Percentiles rank a stretch among this genome's conserved stretches.
Evolutionary conservation across 2,797 vertebrate genomes (phyloP).

Genomic region (Crossoptilon crossoptilon): DNA sequence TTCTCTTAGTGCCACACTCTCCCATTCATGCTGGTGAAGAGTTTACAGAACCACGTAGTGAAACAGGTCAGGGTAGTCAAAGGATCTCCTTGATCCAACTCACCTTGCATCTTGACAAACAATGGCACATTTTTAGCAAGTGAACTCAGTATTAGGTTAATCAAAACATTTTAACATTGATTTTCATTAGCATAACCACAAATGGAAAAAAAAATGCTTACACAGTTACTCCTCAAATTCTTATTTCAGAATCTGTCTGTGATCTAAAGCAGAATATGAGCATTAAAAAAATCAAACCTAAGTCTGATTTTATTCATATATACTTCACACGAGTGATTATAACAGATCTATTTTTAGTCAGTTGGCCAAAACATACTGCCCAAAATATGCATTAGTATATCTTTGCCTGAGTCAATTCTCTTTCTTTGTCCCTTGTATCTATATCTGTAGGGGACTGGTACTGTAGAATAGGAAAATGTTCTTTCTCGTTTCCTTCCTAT

Average conservation of each 20-base stretch:
- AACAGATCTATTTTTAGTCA: neutral
- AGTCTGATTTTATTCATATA: neutral
- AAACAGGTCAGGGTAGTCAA: accelerated
- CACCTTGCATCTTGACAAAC: neutral
- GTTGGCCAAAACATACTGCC: neutral
- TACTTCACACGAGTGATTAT: neutral
- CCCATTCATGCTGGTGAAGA: neutral
- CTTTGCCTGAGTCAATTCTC: neutral
- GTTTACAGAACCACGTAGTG: neutral
- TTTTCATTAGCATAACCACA: neutral
- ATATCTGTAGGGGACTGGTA: neutral
- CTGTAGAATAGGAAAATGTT: neutral
- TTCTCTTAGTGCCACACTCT: neutral
- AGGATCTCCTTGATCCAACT: neutral
- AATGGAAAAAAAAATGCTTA: neutral
- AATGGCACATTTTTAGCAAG: neutral
- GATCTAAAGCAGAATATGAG: neutral
- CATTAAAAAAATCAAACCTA: neutral
- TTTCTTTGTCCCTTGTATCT: neutral
- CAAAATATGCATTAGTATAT: neutral
- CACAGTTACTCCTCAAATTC: neutral
- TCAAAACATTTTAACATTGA: neutral
- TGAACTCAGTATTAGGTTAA: neutral
- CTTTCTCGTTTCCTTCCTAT: neutral
- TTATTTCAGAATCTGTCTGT: neutral